These are phyloP conservation scores for Apoda limacodes DNA, from an alignment of 2,888 invertebrate species.

Conservation along the genomic window DNA sequence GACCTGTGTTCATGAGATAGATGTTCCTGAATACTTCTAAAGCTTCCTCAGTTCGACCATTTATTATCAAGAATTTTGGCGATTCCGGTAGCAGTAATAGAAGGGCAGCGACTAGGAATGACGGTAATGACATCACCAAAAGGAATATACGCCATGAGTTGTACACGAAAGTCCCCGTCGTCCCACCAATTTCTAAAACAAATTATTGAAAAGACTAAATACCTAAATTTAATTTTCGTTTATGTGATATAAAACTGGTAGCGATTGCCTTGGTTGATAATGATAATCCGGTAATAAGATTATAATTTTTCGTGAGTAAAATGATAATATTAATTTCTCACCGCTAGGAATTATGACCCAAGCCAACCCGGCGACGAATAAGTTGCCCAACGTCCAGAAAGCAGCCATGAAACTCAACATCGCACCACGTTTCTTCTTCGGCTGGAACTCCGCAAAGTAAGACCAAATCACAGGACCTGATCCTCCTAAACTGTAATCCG, in stretches of 20 bases:
- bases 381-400: constrained; percentile 94
- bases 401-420: constrained; percentile 96
- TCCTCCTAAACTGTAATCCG: constrained; percentile 81
- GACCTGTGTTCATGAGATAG: constrained; percentile 84
- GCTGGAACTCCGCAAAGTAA: constrained; percentile 95
- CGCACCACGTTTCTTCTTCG: constrained; percentile 88
- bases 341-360: constrained; percentile 80
- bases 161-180: constrained; percentile 78
- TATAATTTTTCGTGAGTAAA: neutral
- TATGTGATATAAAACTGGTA: neutral
- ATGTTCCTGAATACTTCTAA: constrained; percentile 84
- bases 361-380: constrained; percentile 88
- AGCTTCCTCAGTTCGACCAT: constrained; percentile 84
- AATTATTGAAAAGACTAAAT: constrained; percentile 1
- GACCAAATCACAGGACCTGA: constrained; percentile 96
- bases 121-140: constrained; percentile 88
- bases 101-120: constrained; percentile 86
- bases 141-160: constrained; percentile 95
- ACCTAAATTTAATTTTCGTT: neutral
- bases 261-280: too few species aligned
- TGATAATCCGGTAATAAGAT: neutral
- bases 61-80: constrained; percentile 87
- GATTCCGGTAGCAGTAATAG: constrained; percentile 90
- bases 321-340: constrained; percentile 23
- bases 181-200: constrained; percentile 74